Evolutionary conservation across 2,797 vertebrate genomes (phyloP).

Genomic region (Spondyliosoma cantharus): DNA sequence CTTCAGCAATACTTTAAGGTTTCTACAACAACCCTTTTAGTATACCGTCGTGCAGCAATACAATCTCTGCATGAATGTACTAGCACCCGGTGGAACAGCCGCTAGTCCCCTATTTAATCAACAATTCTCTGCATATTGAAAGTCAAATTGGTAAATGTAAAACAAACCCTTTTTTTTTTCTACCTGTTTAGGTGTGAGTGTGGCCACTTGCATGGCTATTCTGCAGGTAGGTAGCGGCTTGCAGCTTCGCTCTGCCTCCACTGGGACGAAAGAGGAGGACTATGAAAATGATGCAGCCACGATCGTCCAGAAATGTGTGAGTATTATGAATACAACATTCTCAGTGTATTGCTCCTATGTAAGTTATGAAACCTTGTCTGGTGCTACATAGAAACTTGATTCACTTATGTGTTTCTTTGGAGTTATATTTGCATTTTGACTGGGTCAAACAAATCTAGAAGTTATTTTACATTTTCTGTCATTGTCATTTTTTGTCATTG

Average conservation of each 20-base stretch:
- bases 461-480: not conserved
- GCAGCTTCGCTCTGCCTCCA: conserved; percentile 94
- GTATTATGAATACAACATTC: conserved; percentile 65
- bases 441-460: not conserved
- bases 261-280: conserved; percentile 97
- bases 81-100: not conserved
- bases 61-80: not conserved
- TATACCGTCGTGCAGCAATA: not conserved
- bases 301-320: conserved; percentile 99
- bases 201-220: conserved; percentile 99
- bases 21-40: not conserved
- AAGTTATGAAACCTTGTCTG: not conserved
- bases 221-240: conserved; percentile 95
- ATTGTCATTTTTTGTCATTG: not conserved
- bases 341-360: not conserved
- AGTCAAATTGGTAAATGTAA: no score
- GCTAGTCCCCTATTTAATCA: not conserved
- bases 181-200: conserved; percentile 90
- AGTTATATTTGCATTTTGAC: not conserved
- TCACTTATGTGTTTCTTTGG: not conserved
- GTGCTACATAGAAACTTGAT: not conserved
- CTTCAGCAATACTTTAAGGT: not conserved
- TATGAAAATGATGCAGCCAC: conserved; percentile 98
- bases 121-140: no score
- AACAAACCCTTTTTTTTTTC: not conserved